phyloP scores from a whole-genome alignment of 1,140 invertebrate genomes.

The Drosophila varians region DNA sequence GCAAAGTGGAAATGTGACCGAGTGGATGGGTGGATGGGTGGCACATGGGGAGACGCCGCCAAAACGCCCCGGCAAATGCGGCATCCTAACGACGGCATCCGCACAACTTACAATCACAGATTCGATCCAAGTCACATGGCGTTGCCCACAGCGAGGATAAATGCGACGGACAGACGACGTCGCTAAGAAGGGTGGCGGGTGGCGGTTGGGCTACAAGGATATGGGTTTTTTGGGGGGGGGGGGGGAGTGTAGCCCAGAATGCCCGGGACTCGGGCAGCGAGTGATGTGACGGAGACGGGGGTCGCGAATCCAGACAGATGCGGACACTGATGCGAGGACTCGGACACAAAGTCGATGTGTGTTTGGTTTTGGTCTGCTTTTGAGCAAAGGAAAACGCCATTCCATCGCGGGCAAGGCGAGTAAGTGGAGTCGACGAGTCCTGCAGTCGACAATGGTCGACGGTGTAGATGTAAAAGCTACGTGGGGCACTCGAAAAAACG shows the following conservation, averaged over 20 bases:
- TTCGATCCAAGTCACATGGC: constrained; percentile 56
- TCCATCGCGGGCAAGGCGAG: constrained; percentile 33
- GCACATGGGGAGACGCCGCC: constrained; percentile 7
- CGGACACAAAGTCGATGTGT: constrained; percentile 61
- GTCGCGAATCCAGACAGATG: constrained; percentile 53
- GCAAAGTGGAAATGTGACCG: constrained; percentile 20
- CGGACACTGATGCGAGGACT: constrained; percentile 50
- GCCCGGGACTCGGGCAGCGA: constrained; percentile 17
- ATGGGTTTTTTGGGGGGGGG: background rate
- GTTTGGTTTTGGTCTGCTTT: constrained; percentile 56
- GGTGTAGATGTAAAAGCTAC: constrained; percentile 19
- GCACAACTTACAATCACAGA: constrained; percentile 61
- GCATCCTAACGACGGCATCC: constrained; percentile 42
- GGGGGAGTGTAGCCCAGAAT: constrained; percentile 1
- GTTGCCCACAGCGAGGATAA: constrained; percentile 58
- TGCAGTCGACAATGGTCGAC: constrained; percentile 43
- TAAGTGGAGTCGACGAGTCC: constrained; percentile 39
- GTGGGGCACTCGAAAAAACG: constrained; percentile 11
- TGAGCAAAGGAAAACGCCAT: constrained; percentile 55
- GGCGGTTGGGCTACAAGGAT: background rate
- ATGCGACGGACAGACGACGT: constrained; percentile 48
- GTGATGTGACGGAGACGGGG: constrained; percentile 31
- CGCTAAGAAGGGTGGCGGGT: constrained; percentile 30
- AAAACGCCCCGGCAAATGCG: constrained; percentile 31
- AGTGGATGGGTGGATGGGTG: background rate